Base-by-base conservation (phyloP, 2,888 invertebrate genomes). In the Aspidiotus rigidus region DNA sequence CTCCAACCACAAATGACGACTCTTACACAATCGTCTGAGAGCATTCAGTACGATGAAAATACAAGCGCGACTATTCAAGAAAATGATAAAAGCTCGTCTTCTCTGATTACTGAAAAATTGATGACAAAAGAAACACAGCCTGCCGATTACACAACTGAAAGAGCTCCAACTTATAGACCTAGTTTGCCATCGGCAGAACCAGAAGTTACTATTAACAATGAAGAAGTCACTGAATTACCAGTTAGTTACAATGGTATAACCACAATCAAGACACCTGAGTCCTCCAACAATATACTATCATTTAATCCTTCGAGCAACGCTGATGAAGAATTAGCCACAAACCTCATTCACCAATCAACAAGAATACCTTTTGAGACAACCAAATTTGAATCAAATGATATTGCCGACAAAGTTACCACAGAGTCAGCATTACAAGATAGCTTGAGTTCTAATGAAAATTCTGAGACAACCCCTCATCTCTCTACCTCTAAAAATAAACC, bases 21-120 rank as follows among this genome's bases (percentile, higher is more conserved):
- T 44, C 28, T 49, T 1, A 60, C 28, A n/a, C 67, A 67, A 16
- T 49, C 67, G 9, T 60, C 67, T 0, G 67, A 67, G 53, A 60
- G 44, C 39, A 67, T 67, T 39, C 67, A 60, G 39, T 17, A 60
- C 0, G 40, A 60, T 44, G 42, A 40, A 13, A 57, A 60, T 39
- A 59, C 54, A 5, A 53, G 15, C 15, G 15, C 5, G 28, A 28
- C 28, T 5, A 64, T 28, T 28, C 28, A 28, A 28, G 28, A 28
- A 3, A 28, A 28, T 28, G 28, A 28, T 28, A 28, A 28, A 28
- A 28, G 28, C 28, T 28, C 28, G 2, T 28, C 28, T 28, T 28
- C 28, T 28, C 1, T 28, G 28, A 3, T 28, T 5, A 28, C 28
- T 28, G 28, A 28, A 28, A 28, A 28, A 28, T 28, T 28, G 28